Conservation (phyloP, 92 coral and sea anemone genomes). For the Epizoanthus ramosus region DNA sequence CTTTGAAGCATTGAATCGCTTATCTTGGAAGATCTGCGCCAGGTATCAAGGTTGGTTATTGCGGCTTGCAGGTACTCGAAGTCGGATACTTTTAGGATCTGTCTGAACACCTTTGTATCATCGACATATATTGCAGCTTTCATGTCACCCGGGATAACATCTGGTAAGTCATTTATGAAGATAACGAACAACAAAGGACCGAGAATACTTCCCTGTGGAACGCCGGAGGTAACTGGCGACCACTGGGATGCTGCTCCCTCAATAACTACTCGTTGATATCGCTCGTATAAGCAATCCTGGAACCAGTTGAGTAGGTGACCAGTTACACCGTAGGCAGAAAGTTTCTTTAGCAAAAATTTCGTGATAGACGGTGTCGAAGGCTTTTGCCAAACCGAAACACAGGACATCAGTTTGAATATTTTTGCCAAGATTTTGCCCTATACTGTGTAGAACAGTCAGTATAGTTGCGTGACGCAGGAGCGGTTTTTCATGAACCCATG, state of each 20-base stretch:
- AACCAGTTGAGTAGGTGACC: slow-evolving; percentile 43
- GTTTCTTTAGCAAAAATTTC: slow-evolving; percentile 30
- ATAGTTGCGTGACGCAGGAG: slow-evolving; percentile 49
- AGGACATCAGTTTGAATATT: slow-evolving; percentile 46
- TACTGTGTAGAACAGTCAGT: slow-evolving; percentile 30
- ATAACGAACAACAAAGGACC: slow-evolving; percentile 9
- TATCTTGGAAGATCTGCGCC: no score
- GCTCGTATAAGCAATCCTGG: slow-evolving; percentile 35
- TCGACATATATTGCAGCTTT: no score
- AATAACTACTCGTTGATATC: slow-evolving; percentile 53
- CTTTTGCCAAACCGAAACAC: slow-evolving; percentile 55
- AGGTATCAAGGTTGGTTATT: no score
- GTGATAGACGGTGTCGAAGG: slow-evolving; percentile 56
- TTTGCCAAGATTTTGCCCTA: slow-evolving; percentile 38
- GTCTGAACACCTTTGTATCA: no score
- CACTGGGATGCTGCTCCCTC: slow-evolving; percentile 37
- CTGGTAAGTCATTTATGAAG: slow-evolving; percentile 47
- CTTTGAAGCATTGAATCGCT: no score
- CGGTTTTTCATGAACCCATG: slow-evolving; percentile 31
- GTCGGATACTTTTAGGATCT: no score
- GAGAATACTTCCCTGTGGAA: slow-evolving; percentile 42
- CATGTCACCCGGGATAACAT: no score
- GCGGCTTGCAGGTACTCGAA: no score
- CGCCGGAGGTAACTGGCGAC: slow-evolving; percentile 53
- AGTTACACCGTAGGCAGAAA: slow-evolving; percentile 24